Evolutionary conservation across 2,888 invertebrate genomes (phyloP).

Genomic region (Campopleginae sp.): DNA sequence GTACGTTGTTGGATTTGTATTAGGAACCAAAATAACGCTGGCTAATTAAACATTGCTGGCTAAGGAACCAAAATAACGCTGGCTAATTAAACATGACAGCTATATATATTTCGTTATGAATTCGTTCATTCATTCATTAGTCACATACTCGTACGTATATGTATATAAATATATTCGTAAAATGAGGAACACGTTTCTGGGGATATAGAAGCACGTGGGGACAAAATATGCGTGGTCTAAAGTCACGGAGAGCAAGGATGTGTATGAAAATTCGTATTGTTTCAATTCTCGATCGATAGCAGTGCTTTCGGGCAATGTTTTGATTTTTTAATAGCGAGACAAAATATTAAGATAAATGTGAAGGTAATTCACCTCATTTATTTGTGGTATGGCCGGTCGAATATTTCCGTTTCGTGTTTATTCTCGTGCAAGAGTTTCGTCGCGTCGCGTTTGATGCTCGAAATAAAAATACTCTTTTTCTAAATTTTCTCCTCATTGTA

Average conservation of each 20-base stretch:
- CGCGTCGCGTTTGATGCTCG: not conserved
- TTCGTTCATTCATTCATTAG: constrained; percentile 51
- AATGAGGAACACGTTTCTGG: not conserved
- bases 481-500: not conserved
- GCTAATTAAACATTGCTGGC: constrained; percentile 14
- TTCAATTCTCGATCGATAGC: not conserved
- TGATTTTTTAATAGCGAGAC: constrained; percentile 9
- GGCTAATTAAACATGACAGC: constrained; percentile 22
- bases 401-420: not conserved
- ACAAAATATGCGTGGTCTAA: constrained; percentile 25
- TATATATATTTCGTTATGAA: constrained; percentile 41
- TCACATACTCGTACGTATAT: not conserved
- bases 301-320: constrained; percentile 13
- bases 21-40: constrained; percentile 50
- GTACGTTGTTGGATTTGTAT: constrained; percentile 24
- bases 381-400: not conserved
- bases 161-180: constrained; percentile 2
- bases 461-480: not conserved
- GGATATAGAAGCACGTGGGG: constrained; percentile 18
- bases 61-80: constrained; percentile 12
- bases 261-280: not conserved
- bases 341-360: constrained; percentile 4
- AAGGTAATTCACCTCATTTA: not conserved
- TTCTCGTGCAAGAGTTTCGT: constrained; percentile 17
- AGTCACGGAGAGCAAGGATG: constrained; percentile 40